phyloP scores from a whole-genome alignment of 2,888 invertebrate species.

The Panzeria rudis region DNA sequence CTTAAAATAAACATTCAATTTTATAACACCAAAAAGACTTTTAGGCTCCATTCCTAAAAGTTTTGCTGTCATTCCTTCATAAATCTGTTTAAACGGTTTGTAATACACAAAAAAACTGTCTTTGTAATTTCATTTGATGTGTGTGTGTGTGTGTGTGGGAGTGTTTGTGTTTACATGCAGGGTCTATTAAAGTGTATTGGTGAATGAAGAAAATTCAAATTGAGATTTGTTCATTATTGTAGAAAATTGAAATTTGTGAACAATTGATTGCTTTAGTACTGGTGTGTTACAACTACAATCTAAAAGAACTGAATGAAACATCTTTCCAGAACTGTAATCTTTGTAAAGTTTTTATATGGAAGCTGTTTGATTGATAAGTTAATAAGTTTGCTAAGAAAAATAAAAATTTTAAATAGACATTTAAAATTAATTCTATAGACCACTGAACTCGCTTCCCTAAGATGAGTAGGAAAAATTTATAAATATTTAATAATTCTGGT shows the following conservation, averaged over 20 bases:
- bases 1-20: not conserved
- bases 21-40: not conserved
- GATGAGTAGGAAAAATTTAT: too few species aligned
- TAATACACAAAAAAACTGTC: not conserved
- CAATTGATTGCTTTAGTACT: conserved; percentile 31
- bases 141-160: not conserved
- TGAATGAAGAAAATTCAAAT: conserved; percentile 29
- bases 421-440: not conserved
- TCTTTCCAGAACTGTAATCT: not conserved
- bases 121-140: not conserved
- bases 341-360: not conserved
- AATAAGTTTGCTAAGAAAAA: not conserved
- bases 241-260: conserved; percentile 62
- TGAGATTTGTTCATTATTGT: conserved; percentile 64
- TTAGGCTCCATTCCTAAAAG: not conserved
- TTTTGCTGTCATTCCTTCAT: not conserved
- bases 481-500: too few species aligned
- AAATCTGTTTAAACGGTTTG: not conserved
- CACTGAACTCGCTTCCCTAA: too few species aligned
- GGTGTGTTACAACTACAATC: not conserved
- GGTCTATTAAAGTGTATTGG: not conserved
- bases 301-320: not conserved
- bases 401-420: too few species aligned
- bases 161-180: not conserved
- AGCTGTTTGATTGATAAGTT: not conserved